Evolutionary conservation across 2,797 vertebrate genomes (phyloP), one percentile per base, ranked within the genome.

Genomic region (Peromyscus attwateri): DNA sequence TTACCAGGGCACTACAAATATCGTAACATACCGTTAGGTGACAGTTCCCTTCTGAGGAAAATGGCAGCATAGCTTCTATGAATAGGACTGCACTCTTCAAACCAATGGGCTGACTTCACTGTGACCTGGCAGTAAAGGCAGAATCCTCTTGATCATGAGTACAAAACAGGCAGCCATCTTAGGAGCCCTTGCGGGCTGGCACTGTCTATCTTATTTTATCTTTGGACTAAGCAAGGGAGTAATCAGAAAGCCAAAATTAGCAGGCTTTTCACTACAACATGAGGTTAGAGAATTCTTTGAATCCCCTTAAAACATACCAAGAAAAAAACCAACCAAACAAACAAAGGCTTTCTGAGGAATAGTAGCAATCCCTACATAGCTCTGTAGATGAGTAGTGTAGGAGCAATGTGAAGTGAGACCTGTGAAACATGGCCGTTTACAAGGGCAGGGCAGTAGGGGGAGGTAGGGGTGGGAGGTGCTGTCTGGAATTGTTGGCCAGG

Each of bases 141-240:
- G 1, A 7, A 14, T 60, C 5, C 68, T 23, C 31, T 46, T 68
- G 60, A 23, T 4, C 37, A 0, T 60, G 43, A 3, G 6, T 16
- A 17, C 21, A 17, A 87, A 55, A 1, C n/a, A 71, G 17, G 27
- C 8, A 68, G 25, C 6, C 37, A 40, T 70, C 43, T 68, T 12
- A 46, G 79, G 40, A 17, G 0, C 3, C 16, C 10, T 52, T 29
- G 6, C 8, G 11, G 7, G 5, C 6, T 29, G n/a, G 21, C 0
- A 10, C 21, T 46, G 62, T 46, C 34, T 77, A 46, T 29, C 46
- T n/a, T 43, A 37, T 31, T 23, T 31, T 43, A 25, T 88, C 77
- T 23, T 0, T 37, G 49, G 96, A 27, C 52, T 57, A 80, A 73
- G 34, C 31, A 81, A 52, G 34, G 16, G 13, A 34, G 4, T 23